Evolutionary conservation across 2,888 invertebrate genomes (phyloP), one percentile per base, ranked within the genome.

Genomic region (Drosophila hamatofila): DNA sequence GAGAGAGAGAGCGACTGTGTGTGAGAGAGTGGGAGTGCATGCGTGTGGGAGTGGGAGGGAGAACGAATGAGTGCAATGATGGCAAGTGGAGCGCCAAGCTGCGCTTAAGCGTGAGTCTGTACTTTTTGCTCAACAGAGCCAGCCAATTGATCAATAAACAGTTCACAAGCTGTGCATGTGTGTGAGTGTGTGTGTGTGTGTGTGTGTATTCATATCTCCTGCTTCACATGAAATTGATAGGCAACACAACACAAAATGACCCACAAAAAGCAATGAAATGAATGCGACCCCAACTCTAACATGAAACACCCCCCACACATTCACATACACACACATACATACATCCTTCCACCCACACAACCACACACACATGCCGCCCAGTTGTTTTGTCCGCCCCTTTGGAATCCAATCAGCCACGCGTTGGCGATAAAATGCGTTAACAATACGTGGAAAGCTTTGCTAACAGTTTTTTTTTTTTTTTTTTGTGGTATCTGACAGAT

Each of bases 401-500:
- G 71, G 88, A 89, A 85, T 90, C 89, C 85, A 89, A 90, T 90
- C 85, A 90, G 82, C 89, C 90, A 90, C 90, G 90, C 89, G 85
- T 90, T 84, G 90, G 90, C 79, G 89, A 89, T 86, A 87, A 90
- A 89, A 89, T 89, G 88, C 90, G 89, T 90, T 90, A 89, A 85
- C 84, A 90, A 88, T 85, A 85, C 89, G 89, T 85, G 84, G 84
- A 85, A 85, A 90, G 89, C 87, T 84, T 85, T 86, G 84, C 84
- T 78, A 90, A 84, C 84, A 80, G 87, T 82, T 82, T 82, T 82
- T 75, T 12, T 21, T 12, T 39, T 42, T 42, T 72, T 46, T 48
- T 56, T 54, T 49, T 49, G 49, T 33, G 84, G 84, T 85, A 78
- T 80, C 90, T 88, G 80, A 90, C 90, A 85, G 84, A 85, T 84